Evolutionary conservation across 35 echinoderm and acorn worm species (phyloP), one percentile per base, ranked within the genome.

Genomic region (Anneissia japonica): DNA sequence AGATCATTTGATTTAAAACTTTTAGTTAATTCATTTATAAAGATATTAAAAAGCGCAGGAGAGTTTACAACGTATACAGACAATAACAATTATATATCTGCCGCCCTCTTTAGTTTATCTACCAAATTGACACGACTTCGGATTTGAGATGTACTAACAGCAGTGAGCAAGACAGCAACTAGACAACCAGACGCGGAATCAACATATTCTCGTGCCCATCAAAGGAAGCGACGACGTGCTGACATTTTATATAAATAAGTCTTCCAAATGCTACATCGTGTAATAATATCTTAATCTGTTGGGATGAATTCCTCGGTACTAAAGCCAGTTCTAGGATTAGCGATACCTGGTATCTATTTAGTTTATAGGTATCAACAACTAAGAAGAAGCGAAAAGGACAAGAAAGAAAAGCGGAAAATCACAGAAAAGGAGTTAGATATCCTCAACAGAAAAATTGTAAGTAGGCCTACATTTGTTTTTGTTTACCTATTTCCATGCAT

Each of bases 391-490:
- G 81, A 88, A 37, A 41, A 88, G 39, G 35, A 79, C 72, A 88
- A 79, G 77, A 41, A 79, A 81, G 86, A 88, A 9, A 79, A 79
- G 16, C 46, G 86, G 46, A 88, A 79, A 81, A 80, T 88, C 37
- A 88, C 86, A 28, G 86, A 88, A 30, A 79, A 64, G 80, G 86
- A 88, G 29, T 55, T 88, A 31, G 39, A 73, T 35, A 78, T 79
- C 34, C 86, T 88, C 9, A 88, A 88, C 46, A 77, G 77, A 13
- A 88, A 88, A 88, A 88, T 88, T 88, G 86, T 88, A 72, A 88
- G 86, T 88, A 74, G 11, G 4, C 72, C 79, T 43, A 83, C 13
- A 19, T 17, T 0, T 39, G 13, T 7, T 72, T 72, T n/a, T 73
- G 30, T 14, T 81, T 0, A 34, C 37, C 81, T 29, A 36, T 9